Evolutionary conservation across 2,888 invertebrate species (phyloP), one percentile per base, ranked within the genome.

Genomic region (Stegana nigrithorax): DNA sequence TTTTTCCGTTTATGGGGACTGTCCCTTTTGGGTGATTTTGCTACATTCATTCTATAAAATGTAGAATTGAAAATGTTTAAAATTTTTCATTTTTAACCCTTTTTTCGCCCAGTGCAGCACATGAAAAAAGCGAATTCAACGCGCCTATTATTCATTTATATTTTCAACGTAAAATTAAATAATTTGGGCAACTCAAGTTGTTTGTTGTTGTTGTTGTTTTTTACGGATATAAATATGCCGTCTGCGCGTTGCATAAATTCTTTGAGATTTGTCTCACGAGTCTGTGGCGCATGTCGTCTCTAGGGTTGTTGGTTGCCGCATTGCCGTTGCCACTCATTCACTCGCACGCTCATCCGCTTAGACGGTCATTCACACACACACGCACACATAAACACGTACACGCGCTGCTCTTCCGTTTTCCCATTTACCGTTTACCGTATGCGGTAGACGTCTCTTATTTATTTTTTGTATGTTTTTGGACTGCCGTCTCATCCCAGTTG

Each of bases 161-260:
- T 60, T 60, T 70, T 65, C 21, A 17, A 55, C 36, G 56, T 59
- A 55, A 44, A 64, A 68, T 78, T 65, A 60, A 64, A 67, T 69
- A 75, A 78, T 75, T 75, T 69, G 64, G 72, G 61, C 62, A 59
- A 71, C 66, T 65, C 17, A 17, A 8, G 1, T 42, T 69, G 66
- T 69, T 63, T 70, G 63, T 64, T 66, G 4, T n/a, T 55, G 53
- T 55, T n/a, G n/a, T n/a, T n/a, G n/a, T n/a, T n/a, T n/a, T n/a
- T n/a, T n/a, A n/a, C n/a, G n/a, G n/a, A n/a, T n/a, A n/a, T n/a
- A n/a, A n/a, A n/a, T n/a, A n/a, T n/a, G n/a, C n/a, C n/a, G n/a
- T n/a, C n/a, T n/a, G n/a, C n/a, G n/a, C n/a, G n/a, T n/a, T n/a
- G n/a, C n/a, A n/a, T n/a, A n/a, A n/a, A n/a, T n/a, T n/a, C n/a